These are phyloP conservation scores for Phaethornis superciliosus DNA, from an alignment of 2,113 vertebrate species.

Conservation along the genomic window DNA sequence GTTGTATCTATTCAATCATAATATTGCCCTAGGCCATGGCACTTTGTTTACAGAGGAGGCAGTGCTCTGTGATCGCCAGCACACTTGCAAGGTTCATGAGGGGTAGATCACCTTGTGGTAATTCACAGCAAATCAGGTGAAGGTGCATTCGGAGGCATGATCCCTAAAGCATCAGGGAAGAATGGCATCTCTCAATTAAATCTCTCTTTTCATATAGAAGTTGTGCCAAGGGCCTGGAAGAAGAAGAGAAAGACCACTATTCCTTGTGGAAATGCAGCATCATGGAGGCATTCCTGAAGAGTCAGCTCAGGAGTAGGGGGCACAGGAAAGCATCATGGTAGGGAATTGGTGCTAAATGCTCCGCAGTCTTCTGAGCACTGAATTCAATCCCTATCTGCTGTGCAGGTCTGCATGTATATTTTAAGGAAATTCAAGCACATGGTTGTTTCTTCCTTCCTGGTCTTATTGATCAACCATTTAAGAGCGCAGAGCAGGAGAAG, in stretches of 20 bases:
- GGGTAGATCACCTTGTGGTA: background rate
- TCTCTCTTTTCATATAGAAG: background rate
- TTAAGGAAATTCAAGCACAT: background rate
- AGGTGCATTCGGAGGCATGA: background rate
- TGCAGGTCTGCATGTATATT: background rate
- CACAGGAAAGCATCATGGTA: fast-evolving
- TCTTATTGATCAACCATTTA: constrained; percentile 1
- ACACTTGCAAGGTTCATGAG: background rate
- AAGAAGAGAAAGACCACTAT: background rate
- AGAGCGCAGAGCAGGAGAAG: background rate
- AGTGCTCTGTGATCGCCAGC: constrained; percentile 33
- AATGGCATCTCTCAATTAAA: background rate
- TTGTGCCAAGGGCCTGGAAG: background rate
- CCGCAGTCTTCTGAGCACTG: background rate
- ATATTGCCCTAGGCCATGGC: constrained; percentile 41
- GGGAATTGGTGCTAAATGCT: background rate
- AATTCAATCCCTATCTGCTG: background rate
- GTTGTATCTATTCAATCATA: constrained; percentile 57
- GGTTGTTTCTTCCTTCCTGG: background rate
- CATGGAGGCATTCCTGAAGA: background rate
- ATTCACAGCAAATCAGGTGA: background rate
- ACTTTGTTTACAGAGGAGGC: constrained; percentile 13
- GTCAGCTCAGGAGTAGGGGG: background rate
- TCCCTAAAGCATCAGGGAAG: background rate
- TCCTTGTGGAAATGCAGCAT: background rate